Percentiles rank a stretch among this genome's conserved stretches.
phyloP scores from a whole-genome alignment of 2,113 vertebrate species.

The Malaclemys terrapin region DNA sequence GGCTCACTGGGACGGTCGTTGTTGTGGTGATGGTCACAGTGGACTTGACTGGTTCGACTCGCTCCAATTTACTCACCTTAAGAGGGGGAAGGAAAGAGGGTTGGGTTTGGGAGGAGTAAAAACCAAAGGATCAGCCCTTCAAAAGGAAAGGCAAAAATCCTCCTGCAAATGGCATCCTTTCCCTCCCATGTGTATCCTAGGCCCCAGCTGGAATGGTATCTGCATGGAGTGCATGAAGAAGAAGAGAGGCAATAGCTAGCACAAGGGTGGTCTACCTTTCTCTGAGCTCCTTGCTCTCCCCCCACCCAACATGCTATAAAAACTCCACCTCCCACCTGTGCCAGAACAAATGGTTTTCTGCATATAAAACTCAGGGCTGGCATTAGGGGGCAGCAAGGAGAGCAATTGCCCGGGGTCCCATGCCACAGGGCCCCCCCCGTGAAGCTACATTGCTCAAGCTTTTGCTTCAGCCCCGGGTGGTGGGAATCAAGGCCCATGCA shows the following conservation, averaged over 20 bases:
- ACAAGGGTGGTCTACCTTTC: too few relatives aligned
- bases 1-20: not conserved
- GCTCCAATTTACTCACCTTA: slow-evolving; percentile 73
- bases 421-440: too few relatives aligned
- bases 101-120: not conserved
- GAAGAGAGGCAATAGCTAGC: not conserved
- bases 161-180: not conserved
- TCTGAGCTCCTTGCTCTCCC: too few relatives aligned
- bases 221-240: not conserved
- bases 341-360: too few relatives aligned
- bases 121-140: not conserved
- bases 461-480: too few relatives aligned
- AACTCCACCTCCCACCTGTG: too few relatives aligned
- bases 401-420: too few relatives aligned
- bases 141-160: not conserved
- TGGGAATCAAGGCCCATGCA: too few relatives aligned
- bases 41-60: not conserved
- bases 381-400: too few relatives aligned
- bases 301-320: too few relatives aligned
- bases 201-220: not conserved
- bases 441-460: too few relatives aligned
- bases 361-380: too few relatives aligned
- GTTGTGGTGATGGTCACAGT: not conserved
- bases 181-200: not conserved
- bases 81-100: not conserved